Evolutionary conservation across 2,888 invertebrate species (phyloP), one percentile per base, ranked within the genome.

Genomic region (Carcina quercana): DNA sequence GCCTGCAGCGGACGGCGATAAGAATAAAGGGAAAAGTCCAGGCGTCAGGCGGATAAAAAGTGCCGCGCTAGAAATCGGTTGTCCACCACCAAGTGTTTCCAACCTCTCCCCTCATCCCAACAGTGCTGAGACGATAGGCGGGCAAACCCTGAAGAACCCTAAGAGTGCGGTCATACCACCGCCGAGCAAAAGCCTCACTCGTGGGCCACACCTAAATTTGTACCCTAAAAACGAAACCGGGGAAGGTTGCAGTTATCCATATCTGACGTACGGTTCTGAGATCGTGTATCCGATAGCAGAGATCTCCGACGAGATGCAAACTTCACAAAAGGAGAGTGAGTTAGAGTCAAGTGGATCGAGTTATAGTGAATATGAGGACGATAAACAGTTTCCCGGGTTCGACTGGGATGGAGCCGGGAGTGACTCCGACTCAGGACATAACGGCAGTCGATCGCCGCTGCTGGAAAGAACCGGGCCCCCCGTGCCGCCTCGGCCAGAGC

Each of bases 271-370:
- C 47, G 90, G 91, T 8, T 91, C 91, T 1, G 92, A 92, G 67
- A 91, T 91, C 35, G 88, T 92, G 1, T 93, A 94, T 66, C 93
- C 94, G 3, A 94, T 94, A 47, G 93, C 92, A 1, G 94, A 94
- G 72, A 93, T 93, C 60, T 90, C 91, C 0, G 94, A 93, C 54
- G 93, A 94, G 66, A 90, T 89, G 78, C 88, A 88, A 59, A 88
- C 88, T 6, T 88, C 88, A 1, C 88, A 89, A 46, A 87, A 88
- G 25, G 88, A 88, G 53, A 87, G 87, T 0, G 88, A 88, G 53
- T 53, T 87, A 38, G 86, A 86, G 45, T 88, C 88, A 0, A 83
- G 85, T 26, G 87, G 86, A 13, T 86, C 86, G 45, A 88, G 88
- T 38, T 88, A 87, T 46, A 87, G 86, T 37, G 88, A 88, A 55